These are phyloP conservation scores for Druon quercuslanigerum DNA, from an alignment of 1,140 invertebrate genomes.

Conservation along the genomic window DNA sequence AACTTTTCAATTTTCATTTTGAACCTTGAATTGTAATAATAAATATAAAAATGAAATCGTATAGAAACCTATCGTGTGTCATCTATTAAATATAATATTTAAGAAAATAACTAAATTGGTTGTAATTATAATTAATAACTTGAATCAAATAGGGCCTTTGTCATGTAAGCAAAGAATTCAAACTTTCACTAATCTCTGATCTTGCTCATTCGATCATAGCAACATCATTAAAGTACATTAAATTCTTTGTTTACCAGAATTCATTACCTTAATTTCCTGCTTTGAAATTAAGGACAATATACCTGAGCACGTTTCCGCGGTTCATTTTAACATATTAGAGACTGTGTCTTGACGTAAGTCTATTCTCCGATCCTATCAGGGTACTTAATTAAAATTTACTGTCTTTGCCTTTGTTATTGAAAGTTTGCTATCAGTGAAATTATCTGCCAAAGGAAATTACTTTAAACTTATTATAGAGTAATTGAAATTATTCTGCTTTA, in stretches of 20 bases:
- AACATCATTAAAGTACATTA: conserved; percentile 30
- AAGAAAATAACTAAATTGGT: background rate
- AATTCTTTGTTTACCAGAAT: conserved; percentile 27
- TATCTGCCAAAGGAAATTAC: conserved; percentile 5
- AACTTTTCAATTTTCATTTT: no score
- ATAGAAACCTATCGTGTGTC: no score
- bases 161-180: background rate
- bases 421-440: conserved; percentile 18
- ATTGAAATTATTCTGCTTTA: no score
- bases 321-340: conserved; percentile 27
- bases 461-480: background rate
- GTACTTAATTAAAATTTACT: conserved; percentile 27
- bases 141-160: background rate
- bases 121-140: background rate
- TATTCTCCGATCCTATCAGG: conserved; percentile 2
- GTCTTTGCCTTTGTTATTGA: conserved; percentile 4
- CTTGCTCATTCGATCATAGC: conserved; percentile 6
- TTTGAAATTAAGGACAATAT: conserved; percentile 27
- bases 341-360: conserved; percentile 13
- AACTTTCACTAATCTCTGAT: conserved; percentile 21
- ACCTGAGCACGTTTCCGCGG: conserved; percentile 8
- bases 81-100: background rate
- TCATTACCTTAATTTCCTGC: conserved; percentile 32
- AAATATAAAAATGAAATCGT: no score
- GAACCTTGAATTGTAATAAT: no score